Evolutionary conservation across 2,797 vertebrate species (phyloP).

Genomic region (Trachurus trachurus): DNA sequence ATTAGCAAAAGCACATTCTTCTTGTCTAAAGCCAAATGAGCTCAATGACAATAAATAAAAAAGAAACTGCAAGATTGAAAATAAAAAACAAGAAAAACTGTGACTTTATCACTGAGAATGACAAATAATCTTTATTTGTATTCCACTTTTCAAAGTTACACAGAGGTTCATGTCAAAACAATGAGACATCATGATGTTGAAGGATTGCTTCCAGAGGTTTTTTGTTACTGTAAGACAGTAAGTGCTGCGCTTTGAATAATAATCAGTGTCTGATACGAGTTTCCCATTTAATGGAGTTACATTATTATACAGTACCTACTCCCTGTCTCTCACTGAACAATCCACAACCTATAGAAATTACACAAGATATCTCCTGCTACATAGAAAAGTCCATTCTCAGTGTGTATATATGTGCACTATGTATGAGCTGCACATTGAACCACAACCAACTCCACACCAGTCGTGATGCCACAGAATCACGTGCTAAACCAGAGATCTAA

Average conservation of each 20-base stretch:
- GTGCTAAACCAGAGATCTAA: neutral
- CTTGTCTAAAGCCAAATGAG: neutral
- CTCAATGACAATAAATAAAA: neutral
- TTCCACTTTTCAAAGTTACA: neutral
- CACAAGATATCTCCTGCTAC: neutral
- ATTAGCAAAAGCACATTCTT: neutral
- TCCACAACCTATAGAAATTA: neutral
- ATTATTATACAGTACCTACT: too few relatives aligned
- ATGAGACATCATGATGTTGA: neutral
- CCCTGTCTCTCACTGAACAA: neutral
- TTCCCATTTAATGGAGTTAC: neutral
- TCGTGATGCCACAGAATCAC: neutral
- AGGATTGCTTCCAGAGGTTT: neutral
- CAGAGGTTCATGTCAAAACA: neutral
- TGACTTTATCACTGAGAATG: neutral
- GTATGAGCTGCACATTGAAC: neutral
- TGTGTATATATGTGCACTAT: neutral
- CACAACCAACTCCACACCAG: neutral
- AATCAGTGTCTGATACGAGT: neutral
- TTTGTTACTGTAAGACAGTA: neutral
- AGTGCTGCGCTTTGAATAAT: neutral
- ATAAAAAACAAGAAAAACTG: too few relatives aligned
- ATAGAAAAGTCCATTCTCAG: neutral
- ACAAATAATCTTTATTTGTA: neutral
- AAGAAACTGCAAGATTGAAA: neutral